phyloP scores from a whole-genome alignment of 2,888 invertebrate genomes.

The Tyria jacobaeae region DNA sequence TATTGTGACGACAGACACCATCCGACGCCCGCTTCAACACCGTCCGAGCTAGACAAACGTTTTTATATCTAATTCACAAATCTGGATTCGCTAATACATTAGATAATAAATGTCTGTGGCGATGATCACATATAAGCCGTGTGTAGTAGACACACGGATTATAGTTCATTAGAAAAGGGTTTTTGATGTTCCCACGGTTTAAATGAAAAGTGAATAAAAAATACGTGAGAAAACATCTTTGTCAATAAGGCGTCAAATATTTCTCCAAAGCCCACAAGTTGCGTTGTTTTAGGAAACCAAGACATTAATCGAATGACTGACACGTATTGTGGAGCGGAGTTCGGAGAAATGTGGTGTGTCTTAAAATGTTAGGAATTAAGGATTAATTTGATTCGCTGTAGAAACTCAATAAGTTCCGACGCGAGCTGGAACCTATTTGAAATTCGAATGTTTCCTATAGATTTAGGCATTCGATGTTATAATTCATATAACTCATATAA shows the following conservation, averaged over 20 bases:
- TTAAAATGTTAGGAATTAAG: slow-evolving; percentile 70
- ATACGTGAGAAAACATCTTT: slow-evolving; percentile 68
- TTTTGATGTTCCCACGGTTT: slow-evolving; percentile 66
- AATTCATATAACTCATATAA: too few relatives aligned
- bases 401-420: slow-evolving; percentile 22
- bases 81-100: slow-evolving; percentile 53
- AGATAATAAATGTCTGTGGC: slow-evolving; percentile 23
- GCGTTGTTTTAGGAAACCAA: slow-evolving; percentile 79
- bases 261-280: slow-evolving; percentile 69
- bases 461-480: not conserved
- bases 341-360: slow-evolving; percentile 71
- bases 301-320: slow-evolving; percentile 83
- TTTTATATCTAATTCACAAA: slow-evolving; percentile 69
- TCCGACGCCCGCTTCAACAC: slow-evolving; percentile 68
- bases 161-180: not conserved
- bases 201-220: slow-evolving; percentile 55
- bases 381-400: slow-evolving; percentile 61
- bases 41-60: slow-evolving; percentile 74
- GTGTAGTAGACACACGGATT: not conserved
- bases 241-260: slow-evolving; percentile 78
- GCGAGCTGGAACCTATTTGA: slow-evolving; percentile 29
- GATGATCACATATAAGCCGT: slow-evolving; percentile 1
- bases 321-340: slow-evolving; percentile 74
- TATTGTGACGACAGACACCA: slow-evolving; percentile 83
- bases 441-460: slow-evolving; percentile 17